A percentile compares a stretch with the other conserved stretches of the same genome.
phyloP scores from a whole-genome alignment of 2,797 vertebrate species.

The Lepilemur septentrionalis region DNA sequence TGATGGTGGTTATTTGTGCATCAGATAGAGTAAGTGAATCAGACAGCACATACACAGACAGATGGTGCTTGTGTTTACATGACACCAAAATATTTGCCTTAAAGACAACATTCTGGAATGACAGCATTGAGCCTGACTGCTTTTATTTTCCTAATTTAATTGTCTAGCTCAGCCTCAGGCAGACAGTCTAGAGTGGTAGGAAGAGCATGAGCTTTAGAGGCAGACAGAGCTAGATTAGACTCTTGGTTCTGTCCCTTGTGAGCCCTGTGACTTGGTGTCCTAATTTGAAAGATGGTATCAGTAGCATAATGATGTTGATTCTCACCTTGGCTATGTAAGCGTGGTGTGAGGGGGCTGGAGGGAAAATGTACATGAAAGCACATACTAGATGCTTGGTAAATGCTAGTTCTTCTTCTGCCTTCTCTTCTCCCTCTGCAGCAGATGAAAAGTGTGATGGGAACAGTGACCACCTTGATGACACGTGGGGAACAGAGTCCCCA shows the following conservation, averaged over 20 bases:
- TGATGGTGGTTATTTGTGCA: constrained; percentile 25
- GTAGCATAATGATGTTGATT: background rate
- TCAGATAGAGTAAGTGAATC: constrained; percentile 43
- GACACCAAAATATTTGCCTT: constrained; percentile 65
- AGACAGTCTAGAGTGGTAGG: background rate
- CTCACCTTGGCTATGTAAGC: background rate
- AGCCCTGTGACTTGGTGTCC: background rate
- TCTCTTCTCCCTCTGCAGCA: background rate
- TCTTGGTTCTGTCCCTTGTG: background rate
- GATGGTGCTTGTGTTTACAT: constrained; percentile 59
- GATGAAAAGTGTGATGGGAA: background rate
- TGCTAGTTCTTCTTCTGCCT: background rate
- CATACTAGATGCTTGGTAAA: background rate
- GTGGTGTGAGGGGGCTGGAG: background rate
- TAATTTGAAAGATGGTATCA: constrained; percentile 1
- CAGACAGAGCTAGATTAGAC: background rate
- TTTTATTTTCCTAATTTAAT: constrained; percentile 42
- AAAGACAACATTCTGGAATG: constrained; percentile 28
- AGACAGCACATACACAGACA: constrained; percentile 15
- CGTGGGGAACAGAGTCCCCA: background rate
- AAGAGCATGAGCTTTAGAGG: background rate
- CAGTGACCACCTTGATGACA: background rate
- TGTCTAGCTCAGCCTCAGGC: background rate
- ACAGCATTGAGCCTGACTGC: constrained; percentile 23
- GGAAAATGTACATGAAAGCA: background rate